Base-by-base conservation (phyloP, 2,797 vertebrate species). In the Periparus ater region DNA sequence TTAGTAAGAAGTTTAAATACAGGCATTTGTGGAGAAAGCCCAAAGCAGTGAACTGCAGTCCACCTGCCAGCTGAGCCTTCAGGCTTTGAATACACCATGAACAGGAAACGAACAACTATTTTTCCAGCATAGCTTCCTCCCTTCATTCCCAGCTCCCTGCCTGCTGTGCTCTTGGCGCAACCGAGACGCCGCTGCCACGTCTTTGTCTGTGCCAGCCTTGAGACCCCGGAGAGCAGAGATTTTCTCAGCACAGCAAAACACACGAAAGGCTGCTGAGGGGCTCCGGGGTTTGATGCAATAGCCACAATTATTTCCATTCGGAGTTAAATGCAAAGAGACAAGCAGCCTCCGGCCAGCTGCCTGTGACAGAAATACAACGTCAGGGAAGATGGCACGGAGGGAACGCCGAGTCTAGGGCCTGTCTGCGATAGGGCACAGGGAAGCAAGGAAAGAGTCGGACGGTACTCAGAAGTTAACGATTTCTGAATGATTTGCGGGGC, bases 141-240 rank as follows among this genome's bases (percentile, higher is more conserved):
- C 71, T 32, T 74, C 76, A 1, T 45, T 85, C 51, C 73, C 86
- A 68, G 73, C 66, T 94, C 91, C 65, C 76, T 71, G 88, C 93
- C 90, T 60, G 76, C 95, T 88, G 85, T 0, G 36, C 77, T 75
- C 74, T 30, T 47, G 81, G 93, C 76, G 7, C 81, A 63, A 11
- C 66, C 8, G 38, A 82, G 70, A 67, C 27, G 44, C 16, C 38
- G 81, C 91, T 94, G 94, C 93, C 96, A 95, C 87, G 89, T 93
- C 95, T 96, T 96, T 96, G 95, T 96, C 93, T 92, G 82, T 96
- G 89, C 96, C 95, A 89, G 77, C 32, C 91, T 81, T 2, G 14
- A 90, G 65, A 93, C 32, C 62, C 62, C 9, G 11, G 13, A 22
- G 42, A 78, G 36, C 12, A 9, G 29, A 21, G 73, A 47, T 57